A percentile compares a stretch with the other conserved stretches of the same genome.
Conservation (phyloP, 2,113 vertebrate species). For the Chloebia gouldiae region DNA sequence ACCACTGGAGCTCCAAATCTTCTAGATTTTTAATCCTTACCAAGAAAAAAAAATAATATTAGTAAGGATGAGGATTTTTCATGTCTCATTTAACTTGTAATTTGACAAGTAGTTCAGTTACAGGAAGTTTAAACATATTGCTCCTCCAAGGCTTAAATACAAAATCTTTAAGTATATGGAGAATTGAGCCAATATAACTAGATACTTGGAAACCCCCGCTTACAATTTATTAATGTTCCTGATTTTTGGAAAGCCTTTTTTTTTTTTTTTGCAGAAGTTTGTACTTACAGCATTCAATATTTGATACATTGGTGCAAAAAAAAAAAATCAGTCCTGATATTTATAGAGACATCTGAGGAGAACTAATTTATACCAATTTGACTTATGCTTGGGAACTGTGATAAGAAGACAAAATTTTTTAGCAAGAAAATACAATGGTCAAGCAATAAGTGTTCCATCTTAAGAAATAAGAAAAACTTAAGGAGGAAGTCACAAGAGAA, state of each 20-base stretch:
- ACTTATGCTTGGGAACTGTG: neutral
- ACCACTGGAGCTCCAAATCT: neutral
- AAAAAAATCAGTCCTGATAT: neutral
- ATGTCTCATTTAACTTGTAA: neutral
- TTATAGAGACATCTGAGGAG: neutral
- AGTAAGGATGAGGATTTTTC: neutral
- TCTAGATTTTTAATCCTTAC: neutral
- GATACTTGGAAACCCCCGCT: fast-evolving
- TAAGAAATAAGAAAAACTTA: neutral
- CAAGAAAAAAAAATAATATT: neutral
- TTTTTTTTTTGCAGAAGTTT: neutral
- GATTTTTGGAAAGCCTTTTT: neutral
- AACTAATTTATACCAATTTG: neutral
- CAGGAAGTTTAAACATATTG: neutral
- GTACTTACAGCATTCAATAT: neutral
- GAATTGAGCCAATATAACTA: neutral
- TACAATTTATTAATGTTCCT: neutral
- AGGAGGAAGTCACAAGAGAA: neutral
- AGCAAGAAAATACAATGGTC: neutral
- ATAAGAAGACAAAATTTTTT: neutral
- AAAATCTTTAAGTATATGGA: neutral
- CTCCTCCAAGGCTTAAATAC: neutral
- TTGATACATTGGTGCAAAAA: neutral
- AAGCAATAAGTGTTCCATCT: neutral
- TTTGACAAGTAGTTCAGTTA: neutral